These are phyloP conservation scores for Rhyacophila brunnea DNA, from an alignment of 1,140 invertebrate genomes.

Conservation along the genomic window DNA sequence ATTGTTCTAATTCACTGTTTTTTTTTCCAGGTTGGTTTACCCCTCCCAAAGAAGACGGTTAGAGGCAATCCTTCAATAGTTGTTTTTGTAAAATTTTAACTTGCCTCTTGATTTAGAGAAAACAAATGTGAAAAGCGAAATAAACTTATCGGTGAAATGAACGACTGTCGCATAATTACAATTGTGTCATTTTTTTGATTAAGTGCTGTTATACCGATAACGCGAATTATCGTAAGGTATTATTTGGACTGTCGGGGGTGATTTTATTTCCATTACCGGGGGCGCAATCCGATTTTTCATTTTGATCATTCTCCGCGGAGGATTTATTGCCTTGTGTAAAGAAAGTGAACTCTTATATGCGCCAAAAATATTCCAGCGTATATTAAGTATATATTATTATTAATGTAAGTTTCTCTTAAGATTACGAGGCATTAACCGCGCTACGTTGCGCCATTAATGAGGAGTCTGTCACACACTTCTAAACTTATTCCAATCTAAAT, in stretches of 20 bases:
- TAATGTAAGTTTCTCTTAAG: background rate
- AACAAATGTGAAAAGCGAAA: background rate
- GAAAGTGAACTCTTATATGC: conserved; percentile 5
- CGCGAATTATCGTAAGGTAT: background rate
- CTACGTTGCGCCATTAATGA: background rate
- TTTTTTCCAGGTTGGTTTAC: conserved; percentile 77
- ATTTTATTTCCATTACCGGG: background rate
- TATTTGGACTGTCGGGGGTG: conserved; percentile 1
- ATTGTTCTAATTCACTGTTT: background rate
- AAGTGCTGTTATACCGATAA: background rate
- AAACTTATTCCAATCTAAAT: too few relatives aligned
- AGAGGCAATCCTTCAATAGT: conserved; percentile 47
- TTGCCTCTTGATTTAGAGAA: conserved; percentile 16
- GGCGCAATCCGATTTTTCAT: background rate
- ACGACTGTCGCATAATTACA: background rate
- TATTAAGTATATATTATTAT: background rate
- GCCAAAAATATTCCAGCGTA: background rate
- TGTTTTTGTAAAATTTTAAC: conserved; percentile 6
- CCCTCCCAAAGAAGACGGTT: conserved; percentile 84
- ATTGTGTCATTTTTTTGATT: background rate
- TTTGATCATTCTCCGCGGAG: conserved; percentile 3
- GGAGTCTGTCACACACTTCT: background rate
- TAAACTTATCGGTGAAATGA: background rate
- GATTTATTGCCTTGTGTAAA: conserved; percentile 22
- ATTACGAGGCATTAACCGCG: background rate